Evolutionary conservation across 2,797 vertebrate species (phyloP), one percentile per base, ranked within the genome.

Genomic region (Lacerta viridis): DNA sequence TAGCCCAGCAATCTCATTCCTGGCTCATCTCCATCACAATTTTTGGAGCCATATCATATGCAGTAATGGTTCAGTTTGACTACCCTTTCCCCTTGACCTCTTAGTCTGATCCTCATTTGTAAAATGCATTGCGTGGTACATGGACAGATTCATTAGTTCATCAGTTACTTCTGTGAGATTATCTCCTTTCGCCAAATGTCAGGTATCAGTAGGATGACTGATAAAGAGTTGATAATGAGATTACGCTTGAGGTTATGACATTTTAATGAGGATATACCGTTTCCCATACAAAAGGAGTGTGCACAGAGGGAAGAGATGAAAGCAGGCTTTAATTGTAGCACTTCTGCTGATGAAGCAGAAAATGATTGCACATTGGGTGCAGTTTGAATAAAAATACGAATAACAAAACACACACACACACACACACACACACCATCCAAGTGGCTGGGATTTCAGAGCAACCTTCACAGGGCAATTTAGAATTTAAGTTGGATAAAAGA

Each of bases 181-280:
- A 88, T 43, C 61, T 77, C n/a, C 29, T 64, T 87, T 83, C 17
- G 41, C 25, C 20, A 55, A 82, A 33, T 74, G 41, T 66, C 68
- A 68, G 41, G 64, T 59, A 83, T 87, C 80, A 87, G 41, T 64
- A 83, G 43, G 5, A 68, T 87, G 39, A 75, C 79, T 36, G 59
- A 83, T 83, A 68, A 64, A 68, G 72, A 59, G 50, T 66, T 50
- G 61, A 76, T 50, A 83, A 87, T 75, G 55, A 83, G 80, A 79
- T 86, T 86, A 79, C 76, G 41, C 59, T 66, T 82, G n/a, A 72
- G 59, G 18, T 76, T 18, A 36, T 39, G 36, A 23, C 4, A 43
- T 50, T 87, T 88, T 88, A 83, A 74, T 86, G 13, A 83, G 3
- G 29, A 20, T 41, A 2, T 0, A 15, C 39, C 74, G 55, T 83